A percentile compares a stretch with the other conserved stretches of the same genome.
These are phyloP conservation scores for Hypena proboscidalis DNA, from an alignment of 2,888 invertebrate species.

Conservation along the genomic window DNA sequence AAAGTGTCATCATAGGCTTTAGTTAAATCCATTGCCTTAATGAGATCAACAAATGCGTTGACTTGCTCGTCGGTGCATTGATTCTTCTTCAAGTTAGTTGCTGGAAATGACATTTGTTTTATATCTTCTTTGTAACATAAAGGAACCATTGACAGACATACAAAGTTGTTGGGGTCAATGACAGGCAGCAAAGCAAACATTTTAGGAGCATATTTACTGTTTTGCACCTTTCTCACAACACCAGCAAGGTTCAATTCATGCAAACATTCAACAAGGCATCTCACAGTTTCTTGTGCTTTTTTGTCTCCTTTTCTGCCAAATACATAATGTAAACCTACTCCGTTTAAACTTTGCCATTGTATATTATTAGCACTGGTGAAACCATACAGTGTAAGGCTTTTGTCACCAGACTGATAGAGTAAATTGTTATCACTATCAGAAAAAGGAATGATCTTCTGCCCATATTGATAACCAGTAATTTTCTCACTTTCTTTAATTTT, in stretches of 20 bases:
- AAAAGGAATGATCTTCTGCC: slow-evolving; percentile 86
- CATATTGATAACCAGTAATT: slow-evolving; percentile 86
- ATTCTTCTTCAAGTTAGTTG: slow-evolving; percentile 80
- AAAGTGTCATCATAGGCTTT: slow-evolving; percentile 76
- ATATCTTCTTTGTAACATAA: slow-evolving; percentile 89
- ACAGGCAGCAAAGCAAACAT: slow-evolving; percentile 88
- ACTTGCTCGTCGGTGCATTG: slow-evolving; percentile 83
- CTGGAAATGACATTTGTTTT: slow-evolving; percentile 88
- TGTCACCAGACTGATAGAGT: slow-evolving; percentile 85
- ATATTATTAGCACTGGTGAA: slow-evolving; percentile 86
- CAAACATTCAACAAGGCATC: slow-evolving; percentile 87
- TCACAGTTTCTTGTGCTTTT: slow-evolving; percentile 86
- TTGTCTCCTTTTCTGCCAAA: slow-evolving; percentile 79
- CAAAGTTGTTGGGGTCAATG: slow-evolving; percentile 71
- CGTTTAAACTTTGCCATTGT: slow-evolving; percentile 82
- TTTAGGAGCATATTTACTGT: slow-evolving; percentile 84
- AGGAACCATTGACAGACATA: slow-evolving; percentile 86
- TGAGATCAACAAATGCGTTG: slow-evolving; percentile 87
- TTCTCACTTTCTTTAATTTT: slow-evolving; percentile 80
- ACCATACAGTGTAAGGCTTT: slow-evolving; percentile 88
- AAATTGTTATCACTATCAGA: slow-evolving; percentile 83
- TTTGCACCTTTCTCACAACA: slow-evolving; percentile 87
- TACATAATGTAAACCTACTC: slow-evolving; percentile 82
- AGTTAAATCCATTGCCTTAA: slow-evolving; percentile 88
- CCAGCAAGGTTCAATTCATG: slow-evolving; percentile 85